These are phyloP conservation scores for Acholoe squamosa DNA, from an alignment of 2,888 invertebrate genomes.

Conservation along the genomic window DNA sequence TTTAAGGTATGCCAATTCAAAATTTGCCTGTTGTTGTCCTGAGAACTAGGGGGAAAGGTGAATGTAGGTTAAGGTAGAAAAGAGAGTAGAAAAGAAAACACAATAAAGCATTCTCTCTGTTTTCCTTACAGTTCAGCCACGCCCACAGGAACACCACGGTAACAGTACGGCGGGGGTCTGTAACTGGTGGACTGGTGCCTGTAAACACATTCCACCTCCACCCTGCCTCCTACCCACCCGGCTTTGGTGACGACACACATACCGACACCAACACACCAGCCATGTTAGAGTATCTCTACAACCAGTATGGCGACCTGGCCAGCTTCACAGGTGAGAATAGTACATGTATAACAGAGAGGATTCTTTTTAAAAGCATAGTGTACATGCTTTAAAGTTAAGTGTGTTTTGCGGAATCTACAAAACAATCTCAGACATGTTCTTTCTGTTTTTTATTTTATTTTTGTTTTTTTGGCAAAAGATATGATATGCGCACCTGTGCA, in stretches of 20 bases:
- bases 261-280: conserved; percentile 48
- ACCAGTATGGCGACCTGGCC: conserved; percentile 35
- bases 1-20: too few relatives aligned
- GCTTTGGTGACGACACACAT: conserved; percentile 55
- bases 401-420: neutral
- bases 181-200: conserved; percentile 27
- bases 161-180: conserved; percentile 19
- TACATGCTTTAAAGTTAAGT: neutral
- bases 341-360: neutral
- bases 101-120: neutral
- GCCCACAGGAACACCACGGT: conserved; percentile 55
- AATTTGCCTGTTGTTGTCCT: too few relatives aligned
- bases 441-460: too few relatives aligned
- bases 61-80: too few relatives aligned
- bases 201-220: conserved; percentile 55
- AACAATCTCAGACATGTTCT: too few relatives aligned
- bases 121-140: conserved; percentile 40
- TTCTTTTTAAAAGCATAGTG: neutral
- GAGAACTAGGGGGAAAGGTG: too few relatives aligned
- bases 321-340: conserved; percentile 48
- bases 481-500: neutral
- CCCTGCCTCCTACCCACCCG: conserved; percentile 59
- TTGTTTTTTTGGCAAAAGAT: too few relatives aligned
- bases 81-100: too few relatives aligned
- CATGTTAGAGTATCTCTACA: conserved; percentile 55